phyloP scores from a whole-genome alignment of 2,113 vertebrate genomes.

The Arenaria interpres region DNA sequence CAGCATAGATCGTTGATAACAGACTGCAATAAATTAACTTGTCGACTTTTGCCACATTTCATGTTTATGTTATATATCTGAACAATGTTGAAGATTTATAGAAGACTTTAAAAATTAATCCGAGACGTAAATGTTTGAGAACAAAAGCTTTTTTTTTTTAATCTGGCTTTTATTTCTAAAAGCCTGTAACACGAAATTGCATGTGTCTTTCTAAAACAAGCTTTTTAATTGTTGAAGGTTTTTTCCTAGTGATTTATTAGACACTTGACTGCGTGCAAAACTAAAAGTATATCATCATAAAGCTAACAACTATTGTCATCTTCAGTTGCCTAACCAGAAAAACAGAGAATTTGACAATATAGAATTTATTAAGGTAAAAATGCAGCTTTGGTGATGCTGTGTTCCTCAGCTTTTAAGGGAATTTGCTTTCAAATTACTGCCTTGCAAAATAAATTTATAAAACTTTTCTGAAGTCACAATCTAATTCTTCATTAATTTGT shows the following conservation, averaged over 20 bases:
- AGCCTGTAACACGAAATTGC: not conserved
- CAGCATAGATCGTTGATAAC: constrained; percentile 5
- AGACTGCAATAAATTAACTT: constrained; percentile 50
- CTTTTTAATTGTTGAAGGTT: not conserved
- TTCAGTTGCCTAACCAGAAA: not conserved
- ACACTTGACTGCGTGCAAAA: not conserved
- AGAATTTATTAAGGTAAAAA: not conserved
- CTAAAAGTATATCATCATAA: not conserved
- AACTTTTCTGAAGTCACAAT: not conserved
- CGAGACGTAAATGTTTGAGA: not conserved
- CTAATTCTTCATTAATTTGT: not conserved
- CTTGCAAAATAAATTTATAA: not conserved
- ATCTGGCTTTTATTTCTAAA: not conserved
- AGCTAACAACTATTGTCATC: not conserved
- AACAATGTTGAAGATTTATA: constrained; percentile 34
- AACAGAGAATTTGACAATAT: not conserved
- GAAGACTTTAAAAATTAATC: constrained; percentile 37
- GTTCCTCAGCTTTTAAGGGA: not conserved
- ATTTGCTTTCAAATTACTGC: not conserved
- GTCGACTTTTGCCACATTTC: constrained; percentile 28
- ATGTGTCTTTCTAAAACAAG: not conserved
- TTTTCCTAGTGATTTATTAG: constrained; percentile 21
- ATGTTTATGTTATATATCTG: not conserved
- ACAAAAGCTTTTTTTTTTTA: not conserved
- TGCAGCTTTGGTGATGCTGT: not conserved